Evolutionary conservation across 2,113 vertebrate genomes (phyloP).

Genomic region (Heterotis niloticus): DNA sequence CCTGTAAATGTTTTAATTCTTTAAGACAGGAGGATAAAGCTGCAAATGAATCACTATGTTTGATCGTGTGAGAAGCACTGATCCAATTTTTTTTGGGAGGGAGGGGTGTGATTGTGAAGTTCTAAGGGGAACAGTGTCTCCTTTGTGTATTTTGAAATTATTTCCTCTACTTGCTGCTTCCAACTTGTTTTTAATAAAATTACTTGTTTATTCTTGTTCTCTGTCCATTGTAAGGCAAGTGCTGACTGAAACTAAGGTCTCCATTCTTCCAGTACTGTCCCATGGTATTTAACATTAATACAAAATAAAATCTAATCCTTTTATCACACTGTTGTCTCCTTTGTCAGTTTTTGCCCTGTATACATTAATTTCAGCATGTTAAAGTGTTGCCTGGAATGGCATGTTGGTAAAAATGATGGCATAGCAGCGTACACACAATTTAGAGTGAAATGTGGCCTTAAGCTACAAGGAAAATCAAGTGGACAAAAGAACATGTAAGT

Average conservation of each 20-base stretch:
- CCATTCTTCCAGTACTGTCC: slow-evolving; percentile 75
- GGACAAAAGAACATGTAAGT: too few relatives aligned
- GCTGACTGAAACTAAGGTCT: slow-evolving; percentile 69
- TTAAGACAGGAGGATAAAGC: slow-evolving; percentile 63
- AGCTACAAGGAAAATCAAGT: too few relatives aligned
- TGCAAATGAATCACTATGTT: slow-evolving; percentile 65
- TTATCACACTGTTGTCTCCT: slow-evolving; percentile 25
- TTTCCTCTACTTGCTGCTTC: slow-evolving; percentile 69
- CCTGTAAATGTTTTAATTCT: slow-evolving; percentile 91
- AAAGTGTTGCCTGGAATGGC: too few relatives aligned
- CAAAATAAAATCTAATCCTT: slow-evolving; percentile 72
- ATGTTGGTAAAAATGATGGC: too few relatives aligned
- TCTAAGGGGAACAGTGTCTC: slow-evolving; percentile 75
- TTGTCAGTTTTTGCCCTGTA: slow-evolving; percentile 20
- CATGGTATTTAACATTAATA: slow-evolving; percentile 78
- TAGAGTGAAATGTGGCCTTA: too few relatives aligned
- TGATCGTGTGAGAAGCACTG: slow-evolving; percentile 73
- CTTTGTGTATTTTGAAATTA: slow-evolving; percentile 74
- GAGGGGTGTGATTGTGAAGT: slow-evolving; percentile 55
- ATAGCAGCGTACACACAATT: too few relatives aligned
- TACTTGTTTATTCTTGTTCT: slow-evolving; percentile 35
- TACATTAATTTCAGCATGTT: not conserved
- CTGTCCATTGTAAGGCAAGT: slow-evolving; percentile 73
- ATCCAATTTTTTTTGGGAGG: slow-evolving; percentile 70
- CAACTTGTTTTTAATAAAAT: slow-evolving; percentile 44